Evolutionary conservation across 2,113 vertebrate genomes (phyloP).

Genomic region (Stegastes partitus): DNA sequence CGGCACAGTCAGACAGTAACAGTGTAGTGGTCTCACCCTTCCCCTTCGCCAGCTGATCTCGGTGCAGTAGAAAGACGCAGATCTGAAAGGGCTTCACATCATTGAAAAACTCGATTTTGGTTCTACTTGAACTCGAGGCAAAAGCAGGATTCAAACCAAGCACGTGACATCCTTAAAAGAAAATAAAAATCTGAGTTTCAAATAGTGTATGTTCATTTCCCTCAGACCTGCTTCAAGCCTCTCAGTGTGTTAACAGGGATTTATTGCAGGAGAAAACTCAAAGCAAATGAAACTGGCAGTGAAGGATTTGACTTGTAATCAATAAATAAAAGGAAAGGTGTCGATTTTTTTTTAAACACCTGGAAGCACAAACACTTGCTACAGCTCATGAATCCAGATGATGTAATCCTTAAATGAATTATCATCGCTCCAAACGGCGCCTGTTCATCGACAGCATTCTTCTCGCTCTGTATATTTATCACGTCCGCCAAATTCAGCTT

Average conservation of each 20-base stretch:
- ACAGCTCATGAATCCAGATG: neutral
- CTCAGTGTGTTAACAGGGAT: constrained; percentile 19
- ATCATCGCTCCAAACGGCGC: neutral
- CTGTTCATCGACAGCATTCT: neutral
- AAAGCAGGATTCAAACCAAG: constrained; percentile 14
- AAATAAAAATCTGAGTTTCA: constrained; percentile 2
- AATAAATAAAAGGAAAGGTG: constrained; percentile 55
- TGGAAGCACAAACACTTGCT: constrained; percentile 35
- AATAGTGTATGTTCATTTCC: constrained; percentile 15
- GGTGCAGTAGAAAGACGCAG: constrained; percentile 44
- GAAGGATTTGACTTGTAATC: constrained; percentile 26
- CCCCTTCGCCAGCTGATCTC: constrained; percentile 27
- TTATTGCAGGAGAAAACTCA: constrained; percentile 7
- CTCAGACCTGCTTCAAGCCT: constrained; percentile 35
- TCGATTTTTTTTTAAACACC: constrained; percentile 28
- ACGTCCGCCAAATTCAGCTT: neutral
- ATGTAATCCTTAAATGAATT: neutral
- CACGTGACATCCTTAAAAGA: constrained; percentile 15
- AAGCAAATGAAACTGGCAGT: constrained; percentile 46
- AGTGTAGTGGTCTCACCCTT: constrained; percentile 75
- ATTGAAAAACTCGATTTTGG: constrained; percentile 22
- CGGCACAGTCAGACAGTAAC: constrained; percentile 64
- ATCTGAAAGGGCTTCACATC: constrained; percentile 54
- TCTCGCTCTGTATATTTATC: neutral
- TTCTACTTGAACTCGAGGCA: constrained; percentile 26